Base-by-base conservation (phyloP, 1,140 invertebrate species). In the Papilio polytes region DNA sequence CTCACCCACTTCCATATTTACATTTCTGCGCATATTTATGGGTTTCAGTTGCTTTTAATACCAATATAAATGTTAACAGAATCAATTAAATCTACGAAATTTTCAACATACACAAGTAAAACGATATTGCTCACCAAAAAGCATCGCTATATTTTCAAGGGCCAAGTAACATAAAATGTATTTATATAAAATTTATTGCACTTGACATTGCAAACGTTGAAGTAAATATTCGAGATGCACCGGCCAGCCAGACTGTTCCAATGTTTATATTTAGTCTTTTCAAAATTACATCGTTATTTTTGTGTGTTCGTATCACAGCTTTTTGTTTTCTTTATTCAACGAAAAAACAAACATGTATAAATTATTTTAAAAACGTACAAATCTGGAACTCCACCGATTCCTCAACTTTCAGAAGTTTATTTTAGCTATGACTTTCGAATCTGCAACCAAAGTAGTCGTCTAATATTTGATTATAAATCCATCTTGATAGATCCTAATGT, bases 241-340 rank as follows among this genome's bases (percentile, higher is more conserved):
- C 20, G 73, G 72, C 41, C 18, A 74, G 41, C n/a, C 44, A 48
- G 20, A 53, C 74, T 20, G 36, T 48, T 22, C 20, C 41, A 51
- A 46, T 26, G 22, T 46, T 76, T 76, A 76, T 76, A 53, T 76
- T 76, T 76, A 76, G 74, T 46, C 44, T 76, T 76, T 76, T 51
- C 12, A 76, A 76, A 76, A 51, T 76, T 53, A 51, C n/a, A 15
- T 15, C 26, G 10, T 18, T 70, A 36, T 70, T 70, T 70, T 70
- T 31, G 22, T 31, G 22, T 31, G 63, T 70, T 70, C 26, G 26
- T 20, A 63, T 63, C 22, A 13, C 26, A 66, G 22, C 26, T 66
- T 66, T 66, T 13, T 63, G 22, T 31, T 31, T 4, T 70, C 63
- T 36, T 31, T 63, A 26, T 70, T 70, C 22, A 8, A 26, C 63